Evolutionary conservation across 2,888 invertebrate species (phyloP), one percentile per base, ranked within the genome.

Genomic region (Drosophila neutralis): DNA sequence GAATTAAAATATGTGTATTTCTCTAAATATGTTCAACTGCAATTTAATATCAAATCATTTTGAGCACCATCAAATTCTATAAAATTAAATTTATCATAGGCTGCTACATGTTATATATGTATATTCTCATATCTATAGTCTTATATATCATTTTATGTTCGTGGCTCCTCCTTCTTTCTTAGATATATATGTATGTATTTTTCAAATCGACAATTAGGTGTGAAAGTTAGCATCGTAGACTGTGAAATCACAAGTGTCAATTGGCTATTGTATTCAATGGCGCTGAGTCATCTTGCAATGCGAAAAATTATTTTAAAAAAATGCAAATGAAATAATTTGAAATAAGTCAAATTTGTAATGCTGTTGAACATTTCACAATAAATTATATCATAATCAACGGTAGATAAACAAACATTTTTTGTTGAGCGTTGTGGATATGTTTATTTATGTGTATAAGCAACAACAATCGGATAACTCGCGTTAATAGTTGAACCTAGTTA

Each of bases 181-280:
- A 63, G 49, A 56, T 53, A 33, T 60, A 60, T 59, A 29, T 56
- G 36, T 48, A 53, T 54, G 51, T 57, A 4, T 31, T 56, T 56
- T 59, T 62, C 49, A 29, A 58, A 42, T 68, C 49, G 27, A 45
- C 54, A 67, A 63, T 58, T 61, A 76, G 73, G 87, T 90, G 89
- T 54, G 48, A 86, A 83, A 80, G 56, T 72, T 73, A 73, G 71
- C 65, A 69, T 66, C 53, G 58, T 29, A 18, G 63, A 49, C 54
- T 53, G 71, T 71, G 68, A 70, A 68, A 82, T 60, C 59, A 69
- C 52, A 57, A 61, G 78, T 72, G 78, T 61, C 63, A 78, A 78
- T 60, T 77, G 53, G 59, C 33, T n/a, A 48, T 58, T 62, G 18
- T 54, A 51, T 53, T 75, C 36, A 38, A 48, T 57, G 33, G 18